Percentiles rank a stretch among this genome's conserved stretches.
Conservation (phyloP, 92 coral and sea anemone genomes). For the Phenganax stokvisi region DNA sequence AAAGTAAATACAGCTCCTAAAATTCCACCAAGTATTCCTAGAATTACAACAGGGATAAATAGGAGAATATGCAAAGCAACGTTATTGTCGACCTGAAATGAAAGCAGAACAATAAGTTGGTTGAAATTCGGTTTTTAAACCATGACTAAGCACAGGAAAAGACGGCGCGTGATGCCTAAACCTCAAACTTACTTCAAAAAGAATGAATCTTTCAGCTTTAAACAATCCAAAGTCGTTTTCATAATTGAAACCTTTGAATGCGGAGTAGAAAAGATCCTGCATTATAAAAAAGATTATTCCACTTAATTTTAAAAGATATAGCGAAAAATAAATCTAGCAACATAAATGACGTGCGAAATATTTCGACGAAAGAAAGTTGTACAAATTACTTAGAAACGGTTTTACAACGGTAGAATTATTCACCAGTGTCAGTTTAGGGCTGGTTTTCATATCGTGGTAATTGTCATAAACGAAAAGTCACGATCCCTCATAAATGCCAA, state of each 20-base stretch:
- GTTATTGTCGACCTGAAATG: constrained; percentile 82
- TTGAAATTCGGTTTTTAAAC: background rate
- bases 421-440: no score
- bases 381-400: no score
- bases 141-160: background rate
- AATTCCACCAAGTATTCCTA: constrained; percentile 84
- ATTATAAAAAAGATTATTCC: background rate
- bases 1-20: constrained; percentile 91
- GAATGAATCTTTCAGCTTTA: constrained; percentile 86
- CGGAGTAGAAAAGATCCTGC: constrained; percentile 96
- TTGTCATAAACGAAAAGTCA: no score
- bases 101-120: background rate
- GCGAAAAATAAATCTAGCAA: no score
- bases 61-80: constrained; percentile 86
- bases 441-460: no score
- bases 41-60: constrained; percentile 79
- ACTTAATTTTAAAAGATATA: background rate
- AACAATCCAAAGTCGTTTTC: constrained; percentile 94
- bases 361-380: no score
- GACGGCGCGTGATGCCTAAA: background rate
- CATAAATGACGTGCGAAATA: no score
- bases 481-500: no score
- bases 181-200: constrained; percentile 66
- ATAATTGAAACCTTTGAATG: constrained; percentile 90
- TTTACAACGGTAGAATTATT: no score